Evolutionary conservation across 2,888 invertebrate species (phyloP), one percentile per base, ranked within the genome.

Genomic region (Agrotis clavis): DNA sequence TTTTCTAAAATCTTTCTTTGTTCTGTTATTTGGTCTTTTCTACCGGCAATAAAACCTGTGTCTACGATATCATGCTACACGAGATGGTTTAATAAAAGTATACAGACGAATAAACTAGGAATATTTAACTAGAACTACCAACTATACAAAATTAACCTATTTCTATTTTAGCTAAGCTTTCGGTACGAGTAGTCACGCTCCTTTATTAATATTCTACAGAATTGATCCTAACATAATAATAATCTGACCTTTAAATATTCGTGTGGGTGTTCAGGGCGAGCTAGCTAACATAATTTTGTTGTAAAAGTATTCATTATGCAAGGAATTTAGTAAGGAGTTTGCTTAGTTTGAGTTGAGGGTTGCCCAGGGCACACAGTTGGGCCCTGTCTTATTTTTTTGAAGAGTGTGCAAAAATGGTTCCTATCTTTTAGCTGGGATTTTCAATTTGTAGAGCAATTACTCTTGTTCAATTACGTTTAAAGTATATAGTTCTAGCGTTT

Each of bases 191-290:
- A 41, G 1, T 13, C 51, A 35, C n/a, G 1, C 47, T 13, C 35
- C 62, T 63, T 59, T 63, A 76, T 63, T 68, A 70, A 70, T 70
- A 65, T 56, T 64, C 60, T 19, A 61, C 35, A 13, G 60, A 54
- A 35, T 54, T 56, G 47, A 1, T 41, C 59, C 41, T 51, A 0
- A 11, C 41, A n/a, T 54, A 60, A 51, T 50, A 70, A 56, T 61
- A 61, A 16, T 41, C 54, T 77, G 77, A 77, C 75, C 75, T 76
- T 76, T 76, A 2, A n/a, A 76, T 47, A 5, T 50, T 54, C 51
- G 21, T 21, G 77, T 77, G 25, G 75, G 54, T n/a, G 70, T 51
- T 54, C 19, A 70, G 60, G 50, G 53, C 47, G 60, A 18, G 45
- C 19, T 18, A 64, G 18, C 51, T 47, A 25, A 45, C 25, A 13